Percentiles rank a stretch among this genome's conserved stretches.
phyloP scores from a whole-genome alignment of 2,113 vertebrate species.

The Eulemur rufifrons region DNA sequence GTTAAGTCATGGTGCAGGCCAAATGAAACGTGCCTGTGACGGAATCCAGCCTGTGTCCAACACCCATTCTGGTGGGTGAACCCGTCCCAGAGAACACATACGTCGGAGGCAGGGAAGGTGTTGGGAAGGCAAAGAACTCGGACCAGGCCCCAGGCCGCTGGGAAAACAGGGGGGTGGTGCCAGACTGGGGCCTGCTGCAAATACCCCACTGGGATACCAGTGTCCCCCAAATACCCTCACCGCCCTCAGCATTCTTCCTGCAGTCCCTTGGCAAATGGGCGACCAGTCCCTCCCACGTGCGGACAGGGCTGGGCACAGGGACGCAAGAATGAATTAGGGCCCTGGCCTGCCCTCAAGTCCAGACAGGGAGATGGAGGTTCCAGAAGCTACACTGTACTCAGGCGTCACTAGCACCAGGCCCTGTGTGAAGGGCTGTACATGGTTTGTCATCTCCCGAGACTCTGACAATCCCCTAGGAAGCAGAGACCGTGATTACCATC shows the following conservation, averaged over 20 bases:
- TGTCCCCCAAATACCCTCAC: neutral
- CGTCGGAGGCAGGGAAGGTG: fast-evolving
- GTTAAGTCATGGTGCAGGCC: neutral
- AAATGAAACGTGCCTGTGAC: fast-evolving
- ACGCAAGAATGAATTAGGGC: neutral
- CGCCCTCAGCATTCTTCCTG: too few species aligned
- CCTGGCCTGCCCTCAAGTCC: neutral
- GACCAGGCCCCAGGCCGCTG: neutral
- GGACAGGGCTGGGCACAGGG: neutral
- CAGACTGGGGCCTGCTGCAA: neutral
- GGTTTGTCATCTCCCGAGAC: fast-evolving
- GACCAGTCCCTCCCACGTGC: neutral
- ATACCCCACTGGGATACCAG: neutral
- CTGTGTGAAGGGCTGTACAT: fast-evolving
- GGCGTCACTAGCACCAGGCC: neutral
- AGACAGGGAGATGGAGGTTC: neutral
- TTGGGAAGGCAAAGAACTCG: too few species aligned
- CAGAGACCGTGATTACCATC: neutral
- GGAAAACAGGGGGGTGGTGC: neutral
- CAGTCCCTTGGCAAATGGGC: neutral
- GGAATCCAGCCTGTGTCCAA: neutral
- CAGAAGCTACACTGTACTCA: neutral
- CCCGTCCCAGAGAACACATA: neutral
- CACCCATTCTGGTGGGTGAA: neutral
- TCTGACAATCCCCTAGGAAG: neutral